Conservation (phyloP, 2,888 invertebrate species). For the Ecdyonurus torrentis region DNA sequence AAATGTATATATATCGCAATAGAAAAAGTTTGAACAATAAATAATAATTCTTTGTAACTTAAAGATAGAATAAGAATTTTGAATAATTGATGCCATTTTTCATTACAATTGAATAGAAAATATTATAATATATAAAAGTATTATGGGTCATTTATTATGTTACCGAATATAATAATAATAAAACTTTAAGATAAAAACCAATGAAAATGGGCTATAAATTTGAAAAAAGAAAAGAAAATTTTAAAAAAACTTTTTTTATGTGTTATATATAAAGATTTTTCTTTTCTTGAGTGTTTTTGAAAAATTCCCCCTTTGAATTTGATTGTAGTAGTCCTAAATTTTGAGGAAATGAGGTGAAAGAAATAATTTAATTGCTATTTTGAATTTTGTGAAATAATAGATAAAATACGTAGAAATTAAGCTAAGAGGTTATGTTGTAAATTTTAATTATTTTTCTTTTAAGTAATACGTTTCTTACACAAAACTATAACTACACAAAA, state of each 20-base stretch:
- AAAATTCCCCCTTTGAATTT: neutral
- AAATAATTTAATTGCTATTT: too few relatives aligned
- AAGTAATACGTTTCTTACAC: too few relatives aligned
- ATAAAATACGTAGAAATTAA: too few relatives aligned
- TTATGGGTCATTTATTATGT: neutral
- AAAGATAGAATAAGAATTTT: slow-evolving; percentile 2
- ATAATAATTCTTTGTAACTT: neutral
- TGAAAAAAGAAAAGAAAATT: neutral
- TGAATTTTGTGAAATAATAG: too few relatives aligned
- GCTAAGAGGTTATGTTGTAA: too few relatives aligned
- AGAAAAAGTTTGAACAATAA: neutral
- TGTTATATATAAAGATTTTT: too few relatives aligned
- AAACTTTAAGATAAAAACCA: neutral
- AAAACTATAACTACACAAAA: too few relatives aligned
- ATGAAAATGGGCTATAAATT: too few relatives aligned
- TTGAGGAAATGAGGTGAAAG: too few relatives aligned
- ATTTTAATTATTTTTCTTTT: too few relatives aligned
- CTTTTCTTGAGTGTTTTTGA: neutral
- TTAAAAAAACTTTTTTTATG: neutral
- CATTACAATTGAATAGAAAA: slow-evolving; percentile 1
- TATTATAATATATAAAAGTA: neutral
- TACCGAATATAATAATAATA: neutral
- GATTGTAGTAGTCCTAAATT: too few relatives aligned
- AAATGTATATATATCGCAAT: neutral
- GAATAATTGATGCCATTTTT: slow-evolving; percentile 2